phyloP scores from a whole-genome alignment of 2,888 invertebrate genomes.

The Volucella zonaria region DNA sequence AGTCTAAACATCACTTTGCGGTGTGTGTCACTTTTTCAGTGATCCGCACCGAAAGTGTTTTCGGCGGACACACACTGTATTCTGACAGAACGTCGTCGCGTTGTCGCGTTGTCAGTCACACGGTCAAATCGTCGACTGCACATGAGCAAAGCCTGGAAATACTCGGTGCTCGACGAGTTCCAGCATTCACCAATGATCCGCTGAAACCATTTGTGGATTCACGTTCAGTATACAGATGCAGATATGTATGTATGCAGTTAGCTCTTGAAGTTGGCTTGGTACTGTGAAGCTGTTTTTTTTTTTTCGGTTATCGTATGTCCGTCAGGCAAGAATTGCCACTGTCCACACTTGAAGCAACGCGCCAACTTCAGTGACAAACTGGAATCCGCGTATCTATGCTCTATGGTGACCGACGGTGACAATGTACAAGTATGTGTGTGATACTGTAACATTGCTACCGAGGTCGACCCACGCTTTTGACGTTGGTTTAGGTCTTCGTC shows the following conservation, averaged over 20 bases:
- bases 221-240: conserved; percentile 37
- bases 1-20: neutral
- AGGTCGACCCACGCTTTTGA: conserved; percentile 53
- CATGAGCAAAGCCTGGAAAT: conserved; percentile 57
- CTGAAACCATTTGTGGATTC: conserved; percentile 53
- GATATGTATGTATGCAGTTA: neutral
- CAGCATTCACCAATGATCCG: no score
- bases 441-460: conserved; percentile 24
- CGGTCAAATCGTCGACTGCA: conserved; percentile 33
- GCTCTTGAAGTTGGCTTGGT: conserved; percentile 49
- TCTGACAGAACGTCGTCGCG: conserved; percentile 41
- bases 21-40: conserved; percentile 51
- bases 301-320: conserved; percentile 58
- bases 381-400: conserved; percentile 23
- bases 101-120: neutral
- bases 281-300: conserved; percentile 61
- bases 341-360: conserved; percentile 34
- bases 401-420: conserved; percentile 17
- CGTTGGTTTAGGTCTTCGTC: conserved; percentile 32
- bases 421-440: conserved; percentile 3
- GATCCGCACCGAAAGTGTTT: conserved; percentile 70
- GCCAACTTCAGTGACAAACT: conserved; percentile 31
- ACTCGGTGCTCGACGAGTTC: conserved; percentile 19
- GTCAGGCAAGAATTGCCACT: conserved; percentile 44
- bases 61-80: conserved; percentile 25